Evolutionary conservation across 2,888 invertebrate genomes (phyloP), one percentile per base, ranked within the genome.

Genomic region (Oscheius sp.): DNA sequence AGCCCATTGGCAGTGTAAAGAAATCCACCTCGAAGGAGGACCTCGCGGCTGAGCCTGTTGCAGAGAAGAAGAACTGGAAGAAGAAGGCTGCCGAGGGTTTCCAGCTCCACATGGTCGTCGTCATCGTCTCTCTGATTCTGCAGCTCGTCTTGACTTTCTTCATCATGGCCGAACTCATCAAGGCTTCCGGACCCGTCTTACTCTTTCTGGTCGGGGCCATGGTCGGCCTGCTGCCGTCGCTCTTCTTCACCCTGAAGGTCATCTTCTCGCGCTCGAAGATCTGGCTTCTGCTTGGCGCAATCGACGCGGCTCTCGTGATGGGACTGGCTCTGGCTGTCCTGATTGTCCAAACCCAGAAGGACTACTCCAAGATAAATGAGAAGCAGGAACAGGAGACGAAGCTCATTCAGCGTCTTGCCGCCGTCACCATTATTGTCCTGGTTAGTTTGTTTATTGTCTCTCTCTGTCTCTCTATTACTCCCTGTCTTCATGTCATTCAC

Each of bases 351-450:
- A 53, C 53, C 3, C 53, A 53, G 29, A 13, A 53, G 53, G 29
- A 53, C 29, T 13, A 53, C 29, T 21, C n/a, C n/a, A 29, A 53
- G 29, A 53, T 53, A 11, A 10, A 53, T 2, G 29, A 53, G 53
- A 53, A 53, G 53, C 3, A 53, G 53, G 53, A 53, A 53, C 13
- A 53, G 13, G 53, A 53, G 13, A 53, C 53, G n/a, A 53, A 53
- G 29, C 4, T 53, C 29, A 53, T 53, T 11, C 53, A 53, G 53
- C 53, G 53, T 21, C n/a, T 53, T 2, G 3, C 53, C 53, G 53
- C 53, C 29, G 29, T 53, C 53, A 53, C 53, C 53, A 53, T 53
- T 11, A 29, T 53, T 53, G 53, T 53, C 29, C 3, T 53, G 53
- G 53, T 53, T 29, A 53, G 53, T 53, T 53, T 11, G 3, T 3